phyloP scores from a whole-genome alignment of 2,113 vertebrate genomes.

The Chaetodon trifascialis region DNA sequence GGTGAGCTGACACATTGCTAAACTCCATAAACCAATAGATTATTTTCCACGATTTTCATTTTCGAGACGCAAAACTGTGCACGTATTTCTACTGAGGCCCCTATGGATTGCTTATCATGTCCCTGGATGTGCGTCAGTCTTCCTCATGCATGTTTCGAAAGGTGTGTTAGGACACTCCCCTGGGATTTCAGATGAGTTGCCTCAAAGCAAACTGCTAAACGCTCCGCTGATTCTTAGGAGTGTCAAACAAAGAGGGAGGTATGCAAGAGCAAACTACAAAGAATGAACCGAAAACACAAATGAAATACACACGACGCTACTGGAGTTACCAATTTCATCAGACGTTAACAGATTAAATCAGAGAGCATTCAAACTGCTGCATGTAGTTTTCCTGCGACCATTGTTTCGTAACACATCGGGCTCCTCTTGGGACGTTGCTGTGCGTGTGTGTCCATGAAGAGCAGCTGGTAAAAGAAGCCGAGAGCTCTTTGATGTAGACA shows the following conservation, averaged over 20 bases:
- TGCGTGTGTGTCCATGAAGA: conserved; percentile 42
- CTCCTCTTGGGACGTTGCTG: conserved; percentile 6
- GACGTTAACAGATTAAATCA: neutral
- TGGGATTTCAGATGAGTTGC: neutral
- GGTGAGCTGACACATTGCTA: conserved; percentile 54
- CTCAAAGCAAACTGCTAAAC: conserved; percentile 21
- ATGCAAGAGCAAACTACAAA: neutral
- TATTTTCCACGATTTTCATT: neutral
- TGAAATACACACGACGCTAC: neutral
- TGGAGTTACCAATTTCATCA: too few species aligned
- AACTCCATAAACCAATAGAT: neutral
- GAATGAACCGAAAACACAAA: conserved; percentile 13
- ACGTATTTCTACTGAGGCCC: neutral
- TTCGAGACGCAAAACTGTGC: neutral
- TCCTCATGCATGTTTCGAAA: neutral
- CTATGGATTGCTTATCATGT: neutral
- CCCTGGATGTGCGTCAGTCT: neutral
- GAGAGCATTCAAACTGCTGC: neutral
- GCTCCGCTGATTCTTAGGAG: neutral
- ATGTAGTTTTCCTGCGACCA: neutral
- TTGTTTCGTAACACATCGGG: neutral
- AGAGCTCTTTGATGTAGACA: conserved; percentile 62
- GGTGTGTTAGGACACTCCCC: conserved; percentile 18
- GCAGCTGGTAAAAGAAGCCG: conserved; percentile 48
- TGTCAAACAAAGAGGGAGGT: neutral